Conservation (phyloP, 2,888 invertebrate genomes). For the Drosophila picticornis region DNA sequence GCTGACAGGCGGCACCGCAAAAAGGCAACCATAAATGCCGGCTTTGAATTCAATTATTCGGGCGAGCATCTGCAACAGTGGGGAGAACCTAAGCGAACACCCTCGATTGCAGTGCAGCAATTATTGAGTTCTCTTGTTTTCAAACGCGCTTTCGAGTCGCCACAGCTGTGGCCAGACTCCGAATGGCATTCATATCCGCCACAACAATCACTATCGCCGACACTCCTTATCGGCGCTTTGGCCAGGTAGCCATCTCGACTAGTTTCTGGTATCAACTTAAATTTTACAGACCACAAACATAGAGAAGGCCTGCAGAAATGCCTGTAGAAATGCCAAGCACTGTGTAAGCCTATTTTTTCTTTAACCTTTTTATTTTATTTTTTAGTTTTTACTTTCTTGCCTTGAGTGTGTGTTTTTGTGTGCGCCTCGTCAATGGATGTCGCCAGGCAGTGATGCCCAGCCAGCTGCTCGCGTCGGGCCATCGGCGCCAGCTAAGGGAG, state of each 20-base stretch:
- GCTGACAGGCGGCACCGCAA: slow-evolving; percentile 16
- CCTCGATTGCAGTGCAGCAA: slow-evolving; percentile 57
- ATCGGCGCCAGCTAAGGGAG: slow-evolving; percentile 61
- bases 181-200: slow-evolving; percentile 42
- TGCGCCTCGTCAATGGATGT: slow-evolving; percentile 26
- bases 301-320: slow-evolving; percentile 24
- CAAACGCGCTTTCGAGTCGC: slow-evolving; percentile 13
- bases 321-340: slow-evolving; percentile 46
- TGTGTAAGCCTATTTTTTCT: slow-evolving; percentile 30
- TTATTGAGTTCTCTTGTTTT: slow-evolving; percentile 58
- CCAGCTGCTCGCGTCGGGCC: slow-evolving; percentile 57
- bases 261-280: slow-evolving; percentile 32
- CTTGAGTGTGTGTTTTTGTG: slow-evolving; percentile 6
- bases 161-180: background rate
- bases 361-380: slow-evolving; percentile 7
- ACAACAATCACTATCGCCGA: slow-evolving; percentile 52
- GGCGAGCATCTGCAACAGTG: background rate
- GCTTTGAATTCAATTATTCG: slow-evolving; percentile 71
- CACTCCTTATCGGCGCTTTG: slow-evolving; percentile 4
- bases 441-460: slow-evolving; percentile 17
- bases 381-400: slow-evolving; percentile 5
- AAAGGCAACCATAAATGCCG: slow-evolving; percentile 41
- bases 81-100: slow-evolving; percentile 1
- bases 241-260: slow-evolving; percentile 19
- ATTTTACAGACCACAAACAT: slow-evolving; percentile 42